phyloP scores from a whole-genome alignment of 2,113 vertebrate genomes.

The Rhinoderma darwinii region DNA sequence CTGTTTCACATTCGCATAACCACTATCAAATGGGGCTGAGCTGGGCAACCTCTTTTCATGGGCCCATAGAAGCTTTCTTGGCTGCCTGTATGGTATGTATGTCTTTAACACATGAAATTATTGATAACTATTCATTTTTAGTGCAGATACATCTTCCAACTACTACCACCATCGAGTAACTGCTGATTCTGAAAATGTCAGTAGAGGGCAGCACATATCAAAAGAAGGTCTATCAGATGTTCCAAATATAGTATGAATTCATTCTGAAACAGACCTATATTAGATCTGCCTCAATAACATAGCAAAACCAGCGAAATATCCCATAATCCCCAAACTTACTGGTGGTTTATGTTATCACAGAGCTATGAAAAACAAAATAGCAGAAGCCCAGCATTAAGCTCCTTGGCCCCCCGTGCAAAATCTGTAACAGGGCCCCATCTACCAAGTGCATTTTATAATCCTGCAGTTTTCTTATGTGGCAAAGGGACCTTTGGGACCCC shows the following conservation, averaged over 20 bases:
- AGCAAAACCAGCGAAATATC: not conserved
- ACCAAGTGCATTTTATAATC: not conserved
- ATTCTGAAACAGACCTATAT: not conserved
- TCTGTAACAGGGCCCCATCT: not conserved
- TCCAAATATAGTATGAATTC: not conserved
- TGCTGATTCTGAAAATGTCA: not conserved
- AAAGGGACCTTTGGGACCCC: not conserved
- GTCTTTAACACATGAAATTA: too few species aligned
- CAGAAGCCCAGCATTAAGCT: not conserved
- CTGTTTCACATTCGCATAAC: too few species aligned
- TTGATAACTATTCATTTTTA: not conserved
- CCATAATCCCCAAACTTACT: not conserved
- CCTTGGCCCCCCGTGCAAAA: not conserved
- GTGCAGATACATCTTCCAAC: not conserved
- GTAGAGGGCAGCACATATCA: conserved; percentile 13
- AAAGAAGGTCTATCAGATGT: not conserved
- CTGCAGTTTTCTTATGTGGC: not conserved
- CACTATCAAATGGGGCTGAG: not conserved
- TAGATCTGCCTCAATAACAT: not conserved
- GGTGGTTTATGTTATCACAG: not conserved
- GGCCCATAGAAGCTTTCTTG: not conserved
- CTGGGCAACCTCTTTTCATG: not conserved
- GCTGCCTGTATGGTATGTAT: not conserved
- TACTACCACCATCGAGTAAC: not conserved
- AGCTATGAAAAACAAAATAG: not conserved